phyloP scores from a whole-genome alignment of 30 jellyfish, hydroid and myxozoan genomes.

The Clytia hemisphaerica region DNA sequence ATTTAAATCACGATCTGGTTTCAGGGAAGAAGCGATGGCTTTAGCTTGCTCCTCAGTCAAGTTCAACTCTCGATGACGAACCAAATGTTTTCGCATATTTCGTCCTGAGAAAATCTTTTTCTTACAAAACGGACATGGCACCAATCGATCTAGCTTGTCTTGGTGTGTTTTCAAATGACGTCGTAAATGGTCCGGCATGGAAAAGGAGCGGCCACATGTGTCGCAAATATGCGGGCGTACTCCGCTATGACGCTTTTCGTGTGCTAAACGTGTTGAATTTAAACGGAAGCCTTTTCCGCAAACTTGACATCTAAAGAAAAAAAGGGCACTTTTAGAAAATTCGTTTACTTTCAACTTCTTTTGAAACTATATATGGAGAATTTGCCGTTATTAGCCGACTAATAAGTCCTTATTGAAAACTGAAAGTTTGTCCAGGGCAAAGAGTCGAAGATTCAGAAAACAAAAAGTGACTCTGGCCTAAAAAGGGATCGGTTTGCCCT shows the following conservation, averaged over 20 bases:
- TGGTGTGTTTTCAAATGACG: conserved; percentile 66
- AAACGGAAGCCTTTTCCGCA: conserved; percentile 76
- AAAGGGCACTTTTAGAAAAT: no score
- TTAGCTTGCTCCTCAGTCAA: conserved; percentile 31
- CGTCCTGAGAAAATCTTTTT: conserved; percentile 62
- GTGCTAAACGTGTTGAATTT: conserved; percentile 58
- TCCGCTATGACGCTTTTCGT: conserved; percentile 50
- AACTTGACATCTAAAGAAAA: conserved; percentile 49
- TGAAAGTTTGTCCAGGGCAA: no score
- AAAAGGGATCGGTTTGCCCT: no score
- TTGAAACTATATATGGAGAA: no score
- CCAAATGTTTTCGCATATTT: conserved; percentile 58
- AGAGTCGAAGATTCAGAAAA: no score
- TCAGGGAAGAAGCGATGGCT: conserved; percentile 18
- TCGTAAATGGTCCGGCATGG: conserved; percentile 54
- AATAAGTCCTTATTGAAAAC: no score
- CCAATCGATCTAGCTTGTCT: conserved; percentile 45
- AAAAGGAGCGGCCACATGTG: conserved; percentile 61
- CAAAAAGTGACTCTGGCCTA: no score
- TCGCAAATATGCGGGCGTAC: conserved; percentile 51
- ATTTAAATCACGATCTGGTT: conserved; percentile 24
- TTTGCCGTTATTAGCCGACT: no score
- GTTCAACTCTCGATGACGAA: conserved; percentile 46
- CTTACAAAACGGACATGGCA: conserved; percentile 69
- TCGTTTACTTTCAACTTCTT: no score